Evolutionary conservation across 2,888 invertebrate genomes (phyloP).

Genomic region (Eutolmus rufibarbis): DNA sequence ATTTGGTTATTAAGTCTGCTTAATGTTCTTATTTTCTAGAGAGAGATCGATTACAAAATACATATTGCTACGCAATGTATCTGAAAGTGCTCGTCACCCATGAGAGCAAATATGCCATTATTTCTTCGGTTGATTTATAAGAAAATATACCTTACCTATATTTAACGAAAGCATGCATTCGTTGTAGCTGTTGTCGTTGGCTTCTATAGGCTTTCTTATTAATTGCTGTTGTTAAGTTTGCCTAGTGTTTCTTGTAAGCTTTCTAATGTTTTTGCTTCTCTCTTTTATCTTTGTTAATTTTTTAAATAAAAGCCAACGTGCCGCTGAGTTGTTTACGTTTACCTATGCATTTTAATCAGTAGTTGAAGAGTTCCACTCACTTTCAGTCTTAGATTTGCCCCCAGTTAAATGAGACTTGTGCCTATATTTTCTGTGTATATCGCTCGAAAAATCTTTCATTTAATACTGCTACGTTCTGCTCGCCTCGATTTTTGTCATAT

Average conservation of each 20-base stretch:
- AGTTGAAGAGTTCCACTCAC: background rate
- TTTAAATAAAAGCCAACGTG: background rate
- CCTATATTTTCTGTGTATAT: background rate
- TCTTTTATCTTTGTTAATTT: background rate
- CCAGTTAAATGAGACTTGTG: background rate
- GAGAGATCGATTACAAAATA: background rate
- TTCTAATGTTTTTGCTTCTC: background rate
- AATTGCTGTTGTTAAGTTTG: background rate
- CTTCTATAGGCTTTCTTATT: background rate
- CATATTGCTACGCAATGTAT: background rate
- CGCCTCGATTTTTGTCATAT: background rate
- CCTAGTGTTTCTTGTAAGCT: background rate
- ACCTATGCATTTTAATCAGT: background rate
- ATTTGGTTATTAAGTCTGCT: background rate
- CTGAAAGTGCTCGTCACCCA: background rate
- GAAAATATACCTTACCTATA: background rate
- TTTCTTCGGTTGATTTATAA: background rate
- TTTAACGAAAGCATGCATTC: background rate
- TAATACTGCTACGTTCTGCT: background rate
- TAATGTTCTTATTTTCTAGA: background rate
- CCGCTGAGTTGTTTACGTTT: conserved; percentile 3
- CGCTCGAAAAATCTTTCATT: background rate
- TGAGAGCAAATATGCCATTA: background rate
- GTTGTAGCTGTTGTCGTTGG: background rate
- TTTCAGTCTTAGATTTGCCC: background rate